phyloP scores from a whole-genome alignment of 2,888 invertebrate genomes.

The Leptinotarsa tumamoca region DNA sequence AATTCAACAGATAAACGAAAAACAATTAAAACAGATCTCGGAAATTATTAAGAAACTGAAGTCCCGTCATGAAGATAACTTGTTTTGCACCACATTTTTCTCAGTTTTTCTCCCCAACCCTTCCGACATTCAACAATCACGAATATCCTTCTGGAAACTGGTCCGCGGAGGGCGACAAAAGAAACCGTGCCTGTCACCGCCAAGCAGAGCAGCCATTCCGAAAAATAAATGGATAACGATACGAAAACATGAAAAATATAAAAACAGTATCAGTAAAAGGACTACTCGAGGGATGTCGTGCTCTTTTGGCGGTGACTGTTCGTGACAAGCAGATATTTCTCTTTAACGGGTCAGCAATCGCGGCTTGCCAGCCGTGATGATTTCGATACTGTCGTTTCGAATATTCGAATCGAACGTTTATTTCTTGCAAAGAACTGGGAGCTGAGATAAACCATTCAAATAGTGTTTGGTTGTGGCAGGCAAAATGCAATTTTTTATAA shows the following conservation, averaged over 20 bases:
- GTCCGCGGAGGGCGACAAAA: slow-evolving; percentile 17
- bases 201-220: slow-evolving; percentile 37
- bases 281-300: slow-evolving; percentile 45
- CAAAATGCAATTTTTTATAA: no score
- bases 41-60: background rate
- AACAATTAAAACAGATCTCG: no score
- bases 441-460: background rate
- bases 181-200: slow-evolving; percentile 46
- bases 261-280: slow-evolving; percentile 47
- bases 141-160: slow-evolving; percentile 14
- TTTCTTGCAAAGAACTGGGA: background rate
- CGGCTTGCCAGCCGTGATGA: slow-evolving; percentile 38
- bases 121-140: background rate
- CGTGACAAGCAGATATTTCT: slow-evolving; percentile 54
- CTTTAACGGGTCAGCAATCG: slow-evolving; percentile 49
- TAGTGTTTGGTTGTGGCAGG: background rate
- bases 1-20: no score
- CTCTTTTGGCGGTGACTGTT: slow-evolving; percentile 45
- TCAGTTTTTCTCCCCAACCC: background rate
- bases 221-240: slow-evolving; percentile 53
- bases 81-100: background rate
- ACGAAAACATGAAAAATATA: slow-evolving; percentile 53
- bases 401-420: slow-evolving; percentile 19
- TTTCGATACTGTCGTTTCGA: slow-evolving; percentile 26
- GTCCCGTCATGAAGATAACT: background rate